These are phyloP conservation scores for Stichopus horrens DNA, from an alignment of 53 echinoderm and acorn worm genomes.

Conservation along the genomic window DNA sequence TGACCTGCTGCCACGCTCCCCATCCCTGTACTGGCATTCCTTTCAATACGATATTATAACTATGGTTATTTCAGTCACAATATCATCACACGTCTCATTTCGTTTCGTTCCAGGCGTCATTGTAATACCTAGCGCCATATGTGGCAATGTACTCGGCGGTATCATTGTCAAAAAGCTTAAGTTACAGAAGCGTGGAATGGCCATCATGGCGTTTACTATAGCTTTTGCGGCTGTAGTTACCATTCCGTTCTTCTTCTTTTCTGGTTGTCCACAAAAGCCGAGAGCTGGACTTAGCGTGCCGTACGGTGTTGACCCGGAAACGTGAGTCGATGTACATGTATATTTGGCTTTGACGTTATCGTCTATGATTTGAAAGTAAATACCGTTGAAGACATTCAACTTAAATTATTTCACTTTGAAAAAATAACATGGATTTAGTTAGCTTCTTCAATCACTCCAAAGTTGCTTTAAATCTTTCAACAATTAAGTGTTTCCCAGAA, in stretches of 20 bases:
- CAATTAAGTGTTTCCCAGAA: too few species aligned
- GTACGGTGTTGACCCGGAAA: not conserved
- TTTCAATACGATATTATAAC: too few species aligned
- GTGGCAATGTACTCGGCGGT: conserved; percentile 50
- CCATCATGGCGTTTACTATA: conserved; percentile 4
- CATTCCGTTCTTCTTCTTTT: conserved; percentile 42
- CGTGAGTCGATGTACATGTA: not conserved
- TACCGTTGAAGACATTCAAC: too few species aligned
- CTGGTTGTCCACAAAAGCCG: conserved; percentile 38
- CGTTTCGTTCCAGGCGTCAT: conserved; percentile 40
- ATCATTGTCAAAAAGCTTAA: conserved; percentile 57
- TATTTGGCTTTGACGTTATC: not conserved
- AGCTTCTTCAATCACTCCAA: too few species aligned
- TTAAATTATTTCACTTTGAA: too few species aligned
- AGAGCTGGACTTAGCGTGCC: conserved; percentile 22
- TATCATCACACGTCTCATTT: not conserved
- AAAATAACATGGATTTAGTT: too few species aligned
- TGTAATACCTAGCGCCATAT: conserved; percentile 50
- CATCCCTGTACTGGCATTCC: too few species aligned
- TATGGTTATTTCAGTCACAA: too few species aligned
- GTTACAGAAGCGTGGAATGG: conserved; percentile 47
- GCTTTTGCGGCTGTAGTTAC: not conserved
- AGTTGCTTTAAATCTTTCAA: too few species aligned
- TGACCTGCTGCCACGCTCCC: too few species aligned
- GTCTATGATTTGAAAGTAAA: not conserved